A percentile compares a stretch with the other conserved stretches of the same genome.
Conservation (phyloP, 2,113 vertebrate species). For the Oncorhynchus keta region DNA sequence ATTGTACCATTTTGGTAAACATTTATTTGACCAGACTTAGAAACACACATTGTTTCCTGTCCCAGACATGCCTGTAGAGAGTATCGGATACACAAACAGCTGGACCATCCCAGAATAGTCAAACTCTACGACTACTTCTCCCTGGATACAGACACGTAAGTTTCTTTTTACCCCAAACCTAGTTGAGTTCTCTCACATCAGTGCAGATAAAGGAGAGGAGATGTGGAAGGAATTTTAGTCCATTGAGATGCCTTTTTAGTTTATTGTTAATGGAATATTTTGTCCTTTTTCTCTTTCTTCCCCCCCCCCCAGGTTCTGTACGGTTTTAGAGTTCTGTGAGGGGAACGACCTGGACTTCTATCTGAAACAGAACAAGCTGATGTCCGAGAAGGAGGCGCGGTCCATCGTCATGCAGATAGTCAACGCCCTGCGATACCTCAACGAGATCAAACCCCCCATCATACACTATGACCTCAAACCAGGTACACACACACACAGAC, state of each 20-base stretch:
- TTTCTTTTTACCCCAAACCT: constrained; percentile 49
- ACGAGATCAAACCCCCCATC: constrained; percentile 99
- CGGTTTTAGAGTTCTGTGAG: constrained; percentile 98
- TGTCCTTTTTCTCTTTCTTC: neutral
- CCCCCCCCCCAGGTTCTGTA: constrained; percentile 85
- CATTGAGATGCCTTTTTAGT: no score
- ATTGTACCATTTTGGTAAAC: no score
- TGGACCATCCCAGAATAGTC: constrained; percentile 99
- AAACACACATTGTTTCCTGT: constrained; percentile 15
- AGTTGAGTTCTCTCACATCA: neutral
- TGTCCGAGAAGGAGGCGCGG: constrained; percentile 98
- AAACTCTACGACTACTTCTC: constrained; percentile 99
- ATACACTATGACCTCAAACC: constrained; percentile 99
- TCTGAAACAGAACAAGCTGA: constrained; percentile 98
- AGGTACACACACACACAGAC: constrained; percentile 68
- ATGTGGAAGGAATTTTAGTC: neutral
- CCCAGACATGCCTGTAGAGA: constrained; percentile 97
- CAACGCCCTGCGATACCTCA: constrained; percentile 98
- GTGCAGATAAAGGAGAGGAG: neutral
- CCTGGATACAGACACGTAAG: constrained; percentile 99
- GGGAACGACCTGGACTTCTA: constrained; percentile 99
- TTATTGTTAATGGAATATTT: neutral
- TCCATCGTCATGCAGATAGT: constrained; percentile 99
- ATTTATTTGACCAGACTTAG: neutral
- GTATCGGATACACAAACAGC: constrained; percentile 99